Conservation (phyloP, 1,140 invertebrate species). For the Rhopalosiphum maidis region DNA sequence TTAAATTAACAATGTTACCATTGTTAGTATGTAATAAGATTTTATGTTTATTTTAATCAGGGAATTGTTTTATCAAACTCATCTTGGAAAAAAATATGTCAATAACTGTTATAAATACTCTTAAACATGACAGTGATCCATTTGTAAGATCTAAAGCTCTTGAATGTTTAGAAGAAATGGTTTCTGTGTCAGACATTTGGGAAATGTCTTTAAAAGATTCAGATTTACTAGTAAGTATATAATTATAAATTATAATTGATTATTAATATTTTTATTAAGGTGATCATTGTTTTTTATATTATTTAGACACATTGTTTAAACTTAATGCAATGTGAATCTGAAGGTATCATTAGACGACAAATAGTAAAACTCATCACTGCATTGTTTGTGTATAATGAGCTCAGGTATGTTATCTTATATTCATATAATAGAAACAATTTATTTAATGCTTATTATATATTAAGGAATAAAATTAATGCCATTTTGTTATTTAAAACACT, state of each 20-base stretch:
- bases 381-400: background rate
- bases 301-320: constrained; percentile 42
- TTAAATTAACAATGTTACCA: background rate
- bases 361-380: constrained; percentile 37
- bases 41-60: background rate
- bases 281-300: background rate
- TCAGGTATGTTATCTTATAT: constrained; percentile 29
- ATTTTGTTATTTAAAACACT: background rate
- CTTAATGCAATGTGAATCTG: constrained; percentile 50
- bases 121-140: constrained; percentile 48
- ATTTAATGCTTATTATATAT: background rate
- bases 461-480: no score
- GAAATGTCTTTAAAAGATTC: constrained; percentile 27
- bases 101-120: constrained; percentile 9
- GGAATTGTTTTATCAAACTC: background rate
- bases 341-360: constrained; percentile 51
- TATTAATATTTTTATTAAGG: background rate
- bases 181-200: constrained; percentile 5
- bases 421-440: background rate
- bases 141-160: constrained; percentile 50
- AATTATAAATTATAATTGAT: background rate
- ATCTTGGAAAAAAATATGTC: constrained; percentile 16
- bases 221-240: constrained; percentile 29
- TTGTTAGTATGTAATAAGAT: background rate
- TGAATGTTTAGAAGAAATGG: constrained; percentile 51